Base-by-base conservation (phyloP, 1,140 invertebrate genomes). In the Piezodorus guildinii region DNA sequence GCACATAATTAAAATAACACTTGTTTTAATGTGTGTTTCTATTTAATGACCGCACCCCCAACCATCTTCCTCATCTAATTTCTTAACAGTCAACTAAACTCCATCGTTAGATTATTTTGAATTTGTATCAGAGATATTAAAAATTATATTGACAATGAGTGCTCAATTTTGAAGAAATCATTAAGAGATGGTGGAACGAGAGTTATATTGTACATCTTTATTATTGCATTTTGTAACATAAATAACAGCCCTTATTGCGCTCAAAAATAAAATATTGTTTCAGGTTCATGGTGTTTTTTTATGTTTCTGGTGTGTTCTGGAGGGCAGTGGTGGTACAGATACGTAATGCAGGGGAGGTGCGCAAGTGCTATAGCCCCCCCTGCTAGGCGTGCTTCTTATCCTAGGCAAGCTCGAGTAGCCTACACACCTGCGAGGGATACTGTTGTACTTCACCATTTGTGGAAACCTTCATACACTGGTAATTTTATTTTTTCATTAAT, bases 251-350 rank as follows among this genome's bases (percentile, higher is more conserved):
- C 9, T 39, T 1, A 30, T 12, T 39, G 12, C 34, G 1, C 34
- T 39, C 34, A 10, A 39, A 39, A 39, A 39, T 30, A 5, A 5
- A 30, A 30, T 30, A 30, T 14, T 77, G 77, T 69, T 78, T 76
- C 66, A 78, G 78, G 78, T 73, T 79, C 34, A 67, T 78, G 60
- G 74, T 78, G 44, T 77, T 79, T n/a, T 70, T 75, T 79, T 64
- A 78, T 79, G 76, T 77, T 79, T 70, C 70, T 79, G 65, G 72
- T 78, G 5, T 79, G 78, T 66, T 78, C 77, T 25, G 78, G 78
- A 45, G 77, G 77, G 63, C 75, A 77, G 23, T 79, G 77, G 78
- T 78, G 78, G 77, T 79, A 79, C 67, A 71, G 77, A 46, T 78
- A 77, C 62, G 77, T 76, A 76, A 64, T 78, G 15, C 76, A 77